Percentiles rank a stretch among this genome's conserved stretches.
phyloP scores from a whole-genome alignment of 2,113 vertebrate genomes.

The Thomomys bottae region DNA sequence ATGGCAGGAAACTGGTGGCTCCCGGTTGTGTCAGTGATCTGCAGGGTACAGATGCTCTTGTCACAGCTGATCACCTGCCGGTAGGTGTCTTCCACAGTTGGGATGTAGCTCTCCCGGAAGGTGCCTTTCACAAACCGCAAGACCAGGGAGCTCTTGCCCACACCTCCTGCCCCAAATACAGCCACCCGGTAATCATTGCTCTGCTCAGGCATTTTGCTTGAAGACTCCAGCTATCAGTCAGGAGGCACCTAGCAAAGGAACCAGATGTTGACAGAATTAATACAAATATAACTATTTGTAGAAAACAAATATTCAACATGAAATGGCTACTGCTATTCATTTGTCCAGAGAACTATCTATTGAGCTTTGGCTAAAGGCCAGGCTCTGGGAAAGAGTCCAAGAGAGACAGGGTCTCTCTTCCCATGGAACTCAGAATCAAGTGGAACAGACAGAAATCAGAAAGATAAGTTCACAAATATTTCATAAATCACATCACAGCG shows the following conservation, averaged over 20 bases:
- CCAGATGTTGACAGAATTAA: conserved; percentile 41
- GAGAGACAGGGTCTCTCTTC: not conserved
- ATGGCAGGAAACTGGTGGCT: conserved; percentile 92
- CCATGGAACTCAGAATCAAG: not conserved
- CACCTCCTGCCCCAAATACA: conserved; percentile 90
- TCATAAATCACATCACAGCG: not conserved
- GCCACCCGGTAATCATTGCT: conserved; percentile 91
- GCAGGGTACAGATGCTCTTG: conserved; percentile 91
- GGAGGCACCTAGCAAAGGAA: conserved; percentile 72
- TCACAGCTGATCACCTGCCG: conserved; percentile 92
- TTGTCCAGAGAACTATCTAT: not conserved
- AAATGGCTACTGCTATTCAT: not conserved
- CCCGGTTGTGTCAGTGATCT: conserved; percentile 91
- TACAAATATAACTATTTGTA: not conserved
- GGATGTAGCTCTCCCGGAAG: conserved; percentile 91
- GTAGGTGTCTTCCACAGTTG: conserved; percentile 91
- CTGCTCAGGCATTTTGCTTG: conserved; percentile 88
- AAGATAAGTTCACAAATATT: not conserved
- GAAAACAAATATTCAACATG: not conserved
- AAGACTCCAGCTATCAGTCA: conserved; percentile 9
- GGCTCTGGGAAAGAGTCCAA: not conserved
- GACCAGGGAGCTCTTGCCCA: conserved; percentile 90
- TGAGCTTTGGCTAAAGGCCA: not conserved
- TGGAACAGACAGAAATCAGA: not conserved
- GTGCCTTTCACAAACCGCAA: conserved; percentile 90